Conservation (phyloP, 2,797 vertebrate genomes). For the Falco novaeseelandiae region DNA sequence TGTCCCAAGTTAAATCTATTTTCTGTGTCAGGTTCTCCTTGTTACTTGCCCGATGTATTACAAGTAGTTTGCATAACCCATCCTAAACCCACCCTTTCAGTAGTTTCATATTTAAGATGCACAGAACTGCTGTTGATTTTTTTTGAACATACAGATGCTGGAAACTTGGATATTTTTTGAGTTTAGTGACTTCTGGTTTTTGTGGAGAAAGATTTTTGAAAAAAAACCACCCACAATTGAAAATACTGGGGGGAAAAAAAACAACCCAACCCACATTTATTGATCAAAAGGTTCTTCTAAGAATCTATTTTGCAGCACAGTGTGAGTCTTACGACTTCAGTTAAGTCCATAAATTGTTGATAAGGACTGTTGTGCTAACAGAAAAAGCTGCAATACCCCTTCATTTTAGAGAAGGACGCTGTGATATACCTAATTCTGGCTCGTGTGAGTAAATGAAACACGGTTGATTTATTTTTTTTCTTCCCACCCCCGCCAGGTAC, state of each 20-base stretch:
- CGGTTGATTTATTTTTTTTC: neutral
- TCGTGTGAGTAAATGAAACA: neutral
- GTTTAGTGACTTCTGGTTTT: neutral
- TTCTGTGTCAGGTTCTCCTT: neutral
- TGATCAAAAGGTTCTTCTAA: neutral
- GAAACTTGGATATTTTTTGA: neutral
- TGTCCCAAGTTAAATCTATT: neutral
- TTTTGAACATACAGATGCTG: neutral
- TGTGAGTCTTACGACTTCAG: accelerated
- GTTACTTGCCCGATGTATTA: neutral
- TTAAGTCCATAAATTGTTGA: neutral
- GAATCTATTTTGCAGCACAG: neutral
- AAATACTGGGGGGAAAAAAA: neutral
- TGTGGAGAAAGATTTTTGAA: neutral
- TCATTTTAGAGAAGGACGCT: neutral
- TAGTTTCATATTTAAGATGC: neutral
- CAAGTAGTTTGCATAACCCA: neutral
- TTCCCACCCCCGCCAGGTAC: constrained; percentile 76
- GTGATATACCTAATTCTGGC: accelerated
- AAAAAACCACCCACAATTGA: neutral
- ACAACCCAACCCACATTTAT: neutral
- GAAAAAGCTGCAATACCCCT: neutral
- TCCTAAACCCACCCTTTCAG: neutral
- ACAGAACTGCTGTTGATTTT: neutral
- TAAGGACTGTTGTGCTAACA: neutral